A percentile compares a stretch with the other conserved stretches of the same genome.
Conservation (phyloP, 1,140 invertebrate genomes). For the Drosophila rufa region DNA sequence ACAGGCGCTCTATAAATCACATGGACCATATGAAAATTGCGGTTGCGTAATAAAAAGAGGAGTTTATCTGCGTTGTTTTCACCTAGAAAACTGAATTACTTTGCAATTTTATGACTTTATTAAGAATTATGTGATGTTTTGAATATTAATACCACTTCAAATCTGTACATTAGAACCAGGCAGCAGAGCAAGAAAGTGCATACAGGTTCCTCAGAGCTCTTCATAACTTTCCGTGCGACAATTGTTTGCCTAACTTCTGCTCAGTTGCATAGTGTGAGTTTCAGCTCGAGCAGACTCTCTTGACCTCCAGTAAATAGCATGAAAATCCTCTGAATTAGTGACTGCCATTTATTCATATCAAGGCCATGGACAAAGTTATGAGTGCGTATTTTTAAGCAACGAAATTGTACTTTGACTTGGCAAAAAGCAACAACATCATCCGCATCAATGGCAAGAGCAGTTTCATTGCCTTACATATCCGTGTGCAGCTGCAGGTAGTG, state of each 20-base stretch:
- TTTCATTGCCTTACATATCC: background rate
- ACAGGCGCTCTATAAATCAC: constrained; percentile 57
- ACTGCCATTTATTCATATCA: constrained; percentile 69
- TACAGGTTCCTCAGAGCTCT: constrained; percentile 34
- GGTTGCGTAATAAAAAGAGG: constrained; percentile 69
- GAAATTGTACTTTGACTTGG: constrained; percentile 46
- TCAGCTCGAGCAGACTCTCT: constrained; percentile 29
- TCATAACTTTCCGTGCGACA: background rate
- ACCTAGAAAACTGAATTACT: constrained; percentile 72
- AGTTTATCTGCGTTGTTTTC: constrained; percentile 63
- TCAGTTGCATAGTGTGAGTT: constrained; percentile 23
- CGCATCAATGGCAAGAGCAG: background rate
- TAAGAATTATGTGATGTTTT: constrained; percentile 74
- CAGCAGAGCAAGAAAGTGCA: constrained; percentile 29
- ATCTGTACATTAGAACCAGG: constrained; percentile 10
- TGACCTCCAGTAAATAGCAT: constrained; percentile 71
- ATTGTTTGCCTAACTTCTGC: constrained; percentile 2
- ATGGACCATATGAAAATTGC: constrained; percentile 68
- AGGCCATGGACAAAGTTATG: constrained; percentile 62
- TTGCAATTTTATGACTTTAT: constrained; percentile 73
- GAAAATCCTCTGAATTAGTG: constrained; percentile 71
- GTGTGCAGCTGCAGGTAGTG: background rate
- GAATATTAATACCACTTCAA: constrained; percentile 68
- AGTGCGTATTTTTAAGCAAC: constrained; percentile 65
- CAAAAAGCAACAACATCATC: constrained; percentile 10